Evolutionary conservation across 1,140 invertebrate genomes (phyloP).

Genomic region (Galleria mellonella): DNA sequence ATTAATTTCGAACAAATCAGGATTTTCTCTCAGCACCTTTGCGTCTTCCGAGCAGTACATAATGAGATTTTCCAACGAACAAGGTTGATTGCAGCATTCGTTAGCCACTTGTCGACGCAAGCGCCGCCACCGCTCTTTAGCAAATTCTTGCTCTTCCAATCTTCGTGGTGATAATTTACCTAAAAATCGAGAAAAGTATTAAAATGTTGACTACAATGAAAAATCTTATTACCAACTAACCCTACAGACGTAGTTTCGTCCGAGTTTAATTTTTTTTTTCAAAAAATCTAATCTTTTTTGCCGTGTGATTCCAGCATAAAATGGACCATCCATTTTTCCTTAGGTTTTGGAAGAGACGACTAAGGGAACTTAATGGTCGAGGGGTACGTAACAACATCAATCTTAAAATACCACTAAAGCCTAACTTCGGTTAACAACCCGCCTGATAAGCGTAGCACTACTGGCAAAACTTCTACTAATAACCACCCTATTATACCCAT

Average conservation of each 20-base stretch:
- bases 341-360: no score
- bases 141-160: constrained; percentile 21
- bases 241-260: not conserved
- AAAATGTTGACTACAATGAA: no score
- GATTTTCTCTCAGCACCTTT: constrained; percentile 40
- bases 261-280: not conserved
- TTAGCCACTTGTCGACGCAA: constrained; percentile 47
- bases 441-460: no score
- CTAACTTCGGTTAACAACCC: no score
- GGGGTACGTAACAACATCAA: no score
- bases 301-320: no score
- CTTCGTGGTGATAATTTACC: constrained; percentile 43
- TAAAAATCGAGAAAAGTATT: constrained; percentile 23
- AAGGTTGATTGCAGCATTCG: constrained; percentile 47
- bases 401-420: no score
- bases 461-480: no score
- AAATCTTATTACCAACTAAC: no score
- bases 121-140: constrained; percentile 30
- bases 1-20: constrained; percentile 36
- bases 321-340: no score
- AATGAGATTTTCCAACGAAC: constrained; percentile 47
- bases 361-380: no score
- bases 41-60: constrained; percentile 51
- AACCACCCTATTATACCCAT: no score
- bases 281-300: not conserved